Percentiles rank a stretch among this genome's conserved stretches.
phyloP scores from a whole-genome alignment of 2,888 invertebrate species.

The Drosophila rubida region DNA sequence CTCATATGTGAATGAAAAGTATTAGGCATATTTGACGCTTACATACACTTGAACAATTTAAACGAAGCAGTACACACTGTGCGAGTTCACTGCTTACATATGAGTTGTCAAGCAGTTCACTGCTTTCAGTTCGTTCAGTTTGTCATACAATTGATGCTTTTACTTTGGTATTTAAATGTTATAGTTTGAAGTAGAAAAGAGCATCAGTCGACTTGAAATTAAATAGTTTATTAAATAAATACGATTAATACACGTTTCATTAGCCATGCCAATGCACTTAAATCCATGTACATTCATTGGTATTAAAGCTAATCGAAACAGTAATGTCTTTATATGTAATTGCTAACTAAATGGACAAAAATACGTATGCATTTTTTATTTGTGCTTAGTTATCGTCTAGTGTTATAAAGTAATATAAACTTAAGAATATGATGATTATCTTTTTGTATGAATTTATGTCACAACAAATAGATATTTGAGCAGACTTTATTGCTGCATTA shows the following conservation, averaged over 20 bases:
- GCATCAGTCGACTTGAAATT: constrained; percentile 6
- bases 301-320: constrained; percentile 30
- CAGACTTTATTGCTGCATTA: constrained; percentile 87
- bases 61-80: too few species aligned
- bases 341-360: constrained; percentile 37
- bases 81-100: too few species aligned
- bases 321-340: constrained; percentile 14
- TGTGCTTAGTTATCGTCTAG: constrained; percentile 4
- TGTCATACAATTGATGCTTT: too few species aligned
- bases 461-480: constrained; percentile 56
- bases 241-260: constrained; percentile 26
- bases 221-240: constrained; percentile 41
- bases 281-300: constrained; percentile 1
- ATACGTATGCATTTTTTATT: neutral
- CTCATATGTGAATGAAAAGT: too few species aligned
- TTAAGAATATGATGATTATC: neutral
- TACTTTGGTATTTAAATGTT: too few species aligned
- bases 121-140: too few species aligned
- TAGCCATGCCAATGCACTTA: constrained; percentile 13
- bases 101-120: neutral
- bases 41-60: too few species aligned
- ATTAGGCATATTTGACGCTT: too few species aligned
- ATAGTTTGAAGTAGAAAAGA: neutral
- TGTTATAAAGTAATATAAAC: constrained; percentile 3
- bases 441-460: neutral